These are phyloP conservation scores for Phaenicophaeus curvirostris DNA, from an alignment of 2,797 vertebrate genomes.

Conservation along the genomic window DNA sequence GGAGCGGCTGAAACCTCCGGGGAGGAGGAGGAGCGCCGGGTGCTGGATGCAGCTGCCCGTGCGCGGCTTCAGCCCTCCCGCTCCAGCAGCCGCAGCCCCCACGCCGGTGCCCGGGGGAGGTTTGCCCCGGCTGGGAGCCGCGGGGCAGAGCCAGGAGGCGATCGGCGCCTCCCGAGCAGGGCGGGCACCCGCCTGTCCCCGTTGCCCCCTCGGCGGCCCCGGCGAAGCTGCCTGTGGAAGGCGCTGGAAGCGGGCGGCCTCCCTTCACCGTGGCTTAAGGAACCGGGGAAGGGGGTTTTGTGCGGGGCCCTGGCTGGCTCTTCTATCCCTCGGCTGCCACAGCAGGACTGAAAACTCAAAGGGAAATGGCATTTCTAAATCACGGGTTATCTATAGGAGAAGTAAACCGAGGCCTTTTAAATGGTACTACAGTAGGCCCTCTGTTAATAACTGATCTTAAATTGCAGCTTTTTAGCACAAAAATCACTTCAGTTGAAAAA, in stretches of 20 bases:
- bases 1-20: too few relatives aligned
- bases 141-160: not conserved
- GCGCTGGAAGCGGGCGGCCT: not conserved
- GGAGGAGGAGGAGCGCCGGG: too few relatives aligned
- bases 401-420: not conserved
- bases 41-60: too few relatives aligned
- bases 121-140: not conserved
- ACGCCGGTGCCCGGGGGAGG: not conserved
- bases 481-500: not conserved
- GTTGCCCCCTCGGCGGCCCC: too few relatives aligned
- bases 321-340: not conserved
- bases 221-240: not conserved
- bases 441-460: not conserved
- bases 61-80: not conserved
- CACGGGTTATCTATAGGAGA: not conserved
- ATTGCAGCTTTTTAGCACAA: not conserved
- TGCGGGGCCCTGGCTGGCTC: not conserved
- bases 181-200: too few relatives aligned
- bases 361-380: not conserved
- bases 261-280: accelerated
- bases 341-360: not conserved
- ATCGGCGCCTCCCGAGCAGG: too few relatives aligned
- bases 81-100: too few relatives aligned
- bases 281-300: not conserved
- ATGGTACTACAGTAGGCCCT: not conserved